Evolutionary conservation across 1,140 invertebrate genomes (phyloP), one percentile per base, ranked within the genome.

Genomic region (Halictus rubicundus): DNA sequence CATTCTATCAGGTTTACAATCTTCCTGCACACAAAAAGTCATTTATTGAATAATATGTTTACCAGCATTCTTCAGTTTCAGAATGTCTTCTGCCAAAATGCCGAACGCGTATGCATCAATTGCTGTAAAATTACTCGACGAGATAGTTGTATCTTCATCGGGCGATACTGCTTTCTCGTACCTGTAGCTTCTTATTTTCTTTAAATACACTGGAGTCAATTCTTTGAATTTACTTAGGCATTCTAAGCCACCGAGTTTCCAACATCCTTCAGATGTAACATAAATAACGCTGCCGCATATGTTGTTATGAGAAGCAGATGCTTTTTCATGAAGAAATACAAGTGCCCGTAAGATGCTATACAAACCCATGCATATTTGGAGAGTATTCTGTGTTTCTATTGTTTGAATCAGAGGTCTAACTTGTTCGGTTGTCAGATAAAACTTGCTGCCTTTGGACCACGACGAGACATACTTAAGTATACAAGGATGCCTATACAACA

Each of bases 41-140:
- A 52, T 21, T 49, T 49, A 42, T 42, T 32, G 6, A 32, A 6
- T 4, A 12, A 25, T 59, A 19, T 16, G 0, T 49, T 75, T 91
- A 95, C 95, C 95, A 90, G 94, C 93, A 84, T 94, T 94, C 82
- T 94, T 94, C 23, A 93, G 90, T 87, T 94, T 94, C 52, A 97
- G 93, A 54, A 97, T 94, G 89, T 96, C 95, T 88, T 96, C 95
- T 21, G 95, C 96, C 54, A 98, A 92, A n/a, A 95, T 94, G 52
- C 96, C 96, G 95, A 97, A 97, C 9, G 95, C 96, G 93, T 95
- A 98, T 82, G 96, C 94, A 93, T 98, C 97, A 76, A 97, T 94
- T 66, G 93, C 93, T 87, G 94, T 92, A 57, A 92, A 94, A 89
- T 92, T 87, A 78, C 89, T 84, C 23, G 74, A 79, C 54, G 89